Conservation (phyloP, 2,797 vertebrate species). For the Cirrhinus molitorella region DNA sequence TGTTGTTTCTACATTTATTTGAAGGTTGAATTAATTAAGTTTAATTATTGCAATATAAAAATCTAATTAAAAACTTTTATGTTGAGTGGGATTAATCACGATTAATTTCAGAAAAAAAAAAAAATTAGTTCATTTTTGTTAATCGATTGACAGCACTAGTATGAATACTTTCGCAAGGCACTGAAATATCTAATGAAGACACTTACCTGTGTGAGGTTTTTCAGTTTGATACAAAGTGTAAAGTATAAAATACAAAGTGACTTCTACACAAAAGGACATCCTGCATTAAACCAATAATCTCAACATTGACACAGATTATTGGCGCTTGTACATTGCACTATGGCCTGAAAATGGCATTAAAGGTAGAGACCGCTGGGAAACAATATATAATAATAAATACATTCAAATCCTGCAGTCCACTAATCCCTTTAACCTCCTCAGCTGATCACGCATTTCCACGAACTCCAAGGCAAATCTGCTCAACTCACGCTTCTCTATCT, state of each 20-base stretch:
- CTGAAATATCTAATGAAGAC: not conserved
- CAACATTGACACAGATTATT: not conserved
- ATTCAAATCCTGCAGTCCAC: constrained; percentile 19
- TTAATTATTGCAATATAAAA: too few species aligned
- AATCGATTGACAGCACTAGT: too few species aligned
- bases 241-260: not conserved
- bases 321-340: not conserved
- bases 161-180: too few species aligned
- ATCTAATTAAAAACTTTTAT: too few species aligned
- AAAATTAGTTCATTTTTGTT: too few species aligned
- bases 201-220: not conserved
- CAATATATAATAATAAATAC: constrained; percentile 22
- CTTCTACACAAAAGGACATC: not conserved
- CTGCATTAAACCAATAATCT: not conserved
- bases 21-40: too few species aligned
- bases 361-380: not conserved
- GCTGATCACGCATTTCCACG: constrained; percentile 17
- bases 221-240: not conserved
- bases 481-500: not conserved
- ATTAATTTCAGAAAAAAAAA: too few species aligned
- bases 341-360: constrained; percentile 13
- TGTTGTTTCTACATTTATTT: too few species aligned
- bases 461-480: constrained; percentile 28
- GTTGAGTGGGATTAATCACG: too few species aligned
- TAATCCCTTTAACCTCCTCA: not conserved